phyloP scores from a whole-genome alignment of 2,113 vertebrate species.

The Beaufortia kweichowensis region DNA sequence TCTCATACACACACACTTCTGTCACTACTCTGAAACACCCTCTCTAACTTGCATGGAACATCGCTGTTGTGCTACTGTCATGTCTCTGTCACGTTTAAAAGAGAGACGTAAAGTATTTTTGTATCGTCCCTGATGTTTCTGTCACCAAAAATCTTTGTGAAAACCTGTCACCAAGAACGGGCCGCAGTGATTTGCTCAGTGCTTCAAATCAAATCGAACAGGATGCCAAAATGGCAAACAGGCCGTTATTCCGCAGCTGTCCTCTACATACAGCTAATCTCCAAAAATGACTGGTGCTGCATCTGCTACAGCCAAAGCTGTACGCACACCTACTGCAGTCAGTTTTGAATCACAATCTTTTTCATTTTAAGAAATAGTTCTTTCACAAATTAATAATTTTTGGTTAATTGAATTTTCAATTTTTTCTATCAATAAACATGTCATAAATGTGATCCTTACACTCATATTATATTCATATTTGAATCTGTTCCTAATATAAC shows the following conservation, averaged over 20 bases:
- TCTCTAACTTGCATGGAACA: conserved; percentile 27
- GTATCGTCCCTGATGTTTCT: conserved; percentile 49
- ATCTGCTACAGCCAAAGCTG: conserved; percentile 15
- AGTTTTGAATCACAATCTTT: conserved; percentile 6
- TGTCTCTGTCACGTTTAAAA: conserved; percentile 47
- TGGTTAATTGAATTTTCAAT: no score
- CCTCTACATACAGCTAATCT: conserved; percentile 8
- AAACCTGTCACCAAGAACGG: conserved; percentile 47
- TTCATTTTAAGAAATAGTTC: background rate
- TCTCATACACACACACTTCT: background rate
- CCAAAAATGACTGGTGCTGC: conserved; percentile 6
- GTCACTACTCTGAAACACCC: conserved; percentile 3
- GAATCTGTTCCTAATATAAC: no score
- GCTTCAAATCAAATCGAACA: conserved; percentile 43
- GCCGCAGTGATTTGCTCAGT: conserved; percentile 35
- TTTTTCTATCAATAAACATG: no score
- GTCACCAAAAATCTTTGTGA: conserved; percentile 42
- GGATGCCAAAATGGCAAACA: conserved; percentile 39
- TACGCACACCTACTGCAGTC: background rate
- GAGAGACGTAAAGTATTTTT: conserved; percentile 40
- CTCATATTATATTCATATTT: no score
- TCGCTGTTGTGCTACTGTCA: conserved; percentile 51
- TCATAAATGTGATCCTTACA: no score
- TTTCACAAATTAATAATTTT: no score
- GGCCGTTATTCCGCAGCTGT: background rate